These are phyloP conservation scores for Ctenoplectra terminalis DNA, from an alignment of 1,140 invertebrate genomes.

Conservation along the genomic window DNA sequence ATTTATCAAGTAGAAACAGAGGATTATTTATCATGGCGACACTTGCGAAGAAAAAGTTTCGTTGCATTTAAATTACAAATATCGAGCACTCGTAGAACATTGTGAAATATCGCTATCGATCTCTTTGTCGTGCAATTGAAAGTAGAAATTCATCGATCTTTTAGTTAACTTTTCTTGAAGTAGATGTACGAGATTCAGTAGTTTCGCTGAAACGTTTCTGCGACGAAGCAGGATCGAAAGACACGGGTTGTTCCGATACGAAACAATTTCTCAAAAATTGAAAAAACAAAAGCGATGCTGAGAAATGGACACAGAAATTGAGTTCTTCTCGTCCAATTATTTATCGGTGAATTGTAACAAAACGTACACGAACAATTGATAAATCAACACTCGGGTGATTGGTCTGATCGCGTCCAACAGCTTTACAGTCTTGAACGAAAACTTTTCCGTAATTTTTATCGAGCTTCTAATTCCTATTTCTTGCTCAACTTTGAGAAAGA, in stretches of 20 bases:
- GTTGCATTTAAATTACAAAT: slow-evolving; percentile 9
- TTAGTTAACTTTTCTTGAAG: background rate
- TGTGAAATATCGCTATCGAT: background rate
- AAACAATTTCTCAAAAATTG: background rate
- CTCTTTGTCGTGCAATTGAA: background rate
- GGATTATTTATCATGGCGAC: background rate
- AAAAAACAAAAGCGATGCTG: background rate
- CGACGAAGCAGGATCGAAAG: background rate
- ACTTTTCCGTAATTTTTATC: too few species aligned
- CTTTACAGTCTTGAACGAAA: too few species aligned
- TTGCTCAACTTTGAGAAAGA: too few species aligned
- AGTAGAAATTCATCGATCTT: too few species aligned
- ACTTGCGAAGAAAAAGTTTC: background rate
- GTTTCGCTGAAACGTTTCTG: background rate
- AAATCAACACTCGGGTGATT: background rate
- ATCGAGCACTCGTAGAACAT: background rate
- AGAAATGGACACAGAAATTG: background rate
- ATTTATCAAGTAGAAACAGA: background rate
- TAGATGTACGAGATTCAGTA: background rate
- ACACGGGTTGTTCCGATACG: background rate
- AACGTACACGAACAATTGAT: background rate
- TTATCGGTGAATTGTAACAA: background rate
- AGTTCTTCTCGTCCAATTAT: background rate
- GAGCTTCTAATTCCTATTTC: too few species aligned
- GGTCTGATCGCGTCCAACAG: background rate